Conservation (phyloP, 92 coral and sea anemone genomes). For the Micromussa lordhowensis region DNA sequence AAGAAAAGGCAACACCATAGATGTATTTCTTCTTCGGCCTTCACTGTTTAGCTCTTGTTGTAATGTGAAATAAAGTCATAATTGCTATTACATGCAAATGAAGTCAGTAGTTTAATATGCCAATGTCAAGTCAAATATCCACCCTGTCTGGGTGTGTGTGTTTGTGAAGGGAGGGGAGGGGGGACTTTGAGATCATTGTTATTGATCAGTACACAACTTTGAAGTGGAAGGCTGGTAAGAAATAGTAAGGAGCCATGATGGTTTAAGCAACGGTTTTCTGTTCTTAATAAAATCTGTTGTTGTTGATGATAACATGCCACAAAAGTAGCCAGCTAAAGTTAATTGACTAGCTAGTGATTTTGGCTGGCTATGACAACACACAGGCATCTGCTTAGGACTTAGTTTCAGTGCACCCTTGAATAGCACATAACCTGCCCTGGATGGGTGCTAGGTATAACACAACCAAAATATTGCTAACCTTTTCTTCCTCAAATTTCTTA, state of each 20-base stretch:
- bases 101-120: constrained; percentile 40
- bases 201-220: neutral
- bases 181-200: neutral
- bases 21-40: constrained; percentile 36
- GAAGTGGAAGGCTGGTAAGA: neutral
- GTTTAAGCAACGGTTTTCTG: neutral
- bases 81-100: constrained; percentile 28
- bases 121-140: neutral
- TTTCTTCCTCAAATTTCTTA: constrained; percentile 55
- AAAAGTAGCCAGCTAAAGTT: neutral
- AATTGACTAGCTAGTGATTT: neutral
- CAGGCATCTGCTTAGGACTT: neutral
- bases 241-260: neutral
- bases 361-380: neutral
- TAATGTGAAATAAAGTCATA: constrained; percentile 33
- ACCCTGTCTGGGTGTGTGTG: too few relatives aligned
- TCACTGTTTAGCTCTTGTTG: constrained; percentile 45
- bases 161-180: neutral
- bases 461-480: constrained; percentile 6
- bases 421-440: neutral
- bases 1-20: constrained; percentile 21
- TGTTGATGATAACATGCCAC: neutral
- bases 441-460: too few relatives aligned
- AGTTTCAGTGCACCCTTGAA: neutral
- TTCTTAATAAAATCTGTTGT: neutral